phyloP scores from a whole-genome alignment of 2,888 invertebrate species.

The Dryobota labecula region DNA sequence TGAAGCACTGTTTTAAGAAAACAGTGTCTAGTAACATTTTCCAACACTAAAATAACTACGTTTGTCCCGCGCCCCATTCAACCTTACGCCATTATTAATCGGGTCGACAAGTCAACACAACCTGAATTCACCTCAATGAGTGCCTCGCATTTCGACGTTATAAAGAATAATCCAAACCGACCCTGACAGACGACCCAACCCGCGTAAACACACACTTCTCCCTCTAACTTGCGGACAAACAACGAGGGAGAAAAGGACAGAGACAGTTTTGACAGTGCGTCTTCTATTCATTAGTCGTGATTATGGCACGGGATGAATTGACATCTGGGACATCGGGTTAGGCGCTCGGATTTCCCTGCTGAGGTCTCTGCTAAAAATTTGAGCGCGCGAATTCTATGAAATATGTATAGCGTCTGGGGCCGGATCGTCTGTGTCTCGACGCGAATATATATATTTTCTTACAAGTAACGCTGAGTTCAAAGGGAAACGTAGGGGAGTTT shows the following conservation, averaged over 20 bases:
- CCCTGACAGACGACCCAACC: conserved; percentile 80
- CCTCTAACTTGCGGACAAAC: conserved; percentile 73
- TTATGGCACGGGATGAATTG: conserved; percentile 88
- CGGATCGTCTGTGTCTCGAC: conserved; percentile 52
- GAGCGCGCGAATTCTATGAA: conserved; percentile 78
- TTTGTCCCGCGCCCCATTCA: conserved; percentile 70
- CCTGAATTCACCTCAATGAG: conserved; percentile 87
- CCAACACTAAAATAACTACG: conserved; percentile 38
- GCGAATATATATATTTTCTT: conserved; percentile 58
- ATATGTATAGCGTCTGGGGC: conserved; percentile 74
- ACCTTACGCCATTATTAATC: conserved; percentile 82
- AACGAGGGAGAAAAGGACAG: conserved; percentile 79
- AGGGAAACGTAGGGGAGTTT: conserved; percentile 46
- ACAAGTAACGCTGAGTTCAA: conserved; percentile 60
- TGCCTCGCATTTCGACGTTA: conserved; percentile 87
- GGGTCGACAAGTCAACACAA: conserved; percentile 85
- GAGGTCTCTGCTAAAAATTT: conserved; percentile 86
- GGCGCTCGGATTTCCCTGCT: conserved; percentile 83
- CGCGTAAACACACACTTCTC: conserved; percentile 74
- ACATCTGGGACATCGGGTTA: conserved; percentile 87
- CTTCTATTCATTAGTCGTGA: conserved; percentile 89
- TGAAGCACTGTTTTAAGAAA: not conserved
- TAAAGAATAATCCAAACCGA: conserved; percentile 88
- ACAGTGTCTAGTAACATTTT: conserved; percentile 18
- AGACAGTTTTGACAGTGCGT: conserved; percentile 76